Conservation (phyloP, 2,113 vertebrate genomes). For the Hiodon tergisus region DNA sequence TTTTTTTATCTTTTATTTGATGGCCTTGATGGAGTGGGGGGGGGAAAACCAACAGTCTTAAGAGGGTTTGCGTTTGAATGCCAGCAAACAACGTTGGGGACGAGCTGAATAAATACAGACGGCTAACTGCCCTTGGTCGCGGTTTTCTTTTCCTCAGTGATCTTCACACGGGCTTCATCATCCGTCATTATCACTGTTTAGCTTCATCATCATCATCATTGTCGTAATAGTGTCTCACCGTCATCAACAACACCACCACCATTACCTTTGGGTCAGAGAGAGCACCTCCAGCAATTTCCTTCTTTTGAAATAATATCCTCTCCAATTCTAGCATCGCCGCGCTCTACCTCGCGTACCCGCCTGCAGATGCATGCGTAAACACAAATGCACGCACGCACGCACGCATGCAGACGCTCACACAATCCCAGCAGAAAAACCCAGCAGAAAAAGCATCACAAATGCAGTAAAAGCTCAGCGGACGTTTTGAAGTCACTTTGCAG, state of each 20-base stretch:
- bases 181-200: neutral
- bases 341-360: neutral
- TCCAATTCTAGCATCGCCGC: neutral
- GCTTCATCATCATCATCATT: neutral
- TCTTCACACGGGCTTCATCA: neutral
- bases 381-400: neutral
- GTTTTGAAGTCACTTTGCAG: neutral
- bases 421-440: too few species aligned
- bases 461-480: neutral
- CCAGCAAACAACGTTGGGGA: too few species aligned
- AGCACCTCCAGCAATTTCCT: neutral
- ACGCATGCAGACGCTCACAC: conserved; percentile 4
- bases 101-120: too few species aligned
- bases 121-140: neutral
- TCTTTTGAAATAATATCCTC: too few species aligned
- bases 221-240: too few species aligned
- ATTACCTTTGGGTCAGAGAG: neutral
- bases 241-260: neutral
- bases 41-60: too few species aligned
- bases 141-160: neutral
- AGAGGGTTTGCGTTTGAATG: too few species aligned
- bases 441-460: neutral
- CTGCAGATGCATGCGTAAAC: neutral
- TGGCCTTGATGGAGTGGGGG: too few species aligned
- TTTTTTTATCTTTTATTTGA: too few species aligned